Conservation (phyloP, 2,797 vertebrate genomes). For the Hydrolagus colliei region DNA sequence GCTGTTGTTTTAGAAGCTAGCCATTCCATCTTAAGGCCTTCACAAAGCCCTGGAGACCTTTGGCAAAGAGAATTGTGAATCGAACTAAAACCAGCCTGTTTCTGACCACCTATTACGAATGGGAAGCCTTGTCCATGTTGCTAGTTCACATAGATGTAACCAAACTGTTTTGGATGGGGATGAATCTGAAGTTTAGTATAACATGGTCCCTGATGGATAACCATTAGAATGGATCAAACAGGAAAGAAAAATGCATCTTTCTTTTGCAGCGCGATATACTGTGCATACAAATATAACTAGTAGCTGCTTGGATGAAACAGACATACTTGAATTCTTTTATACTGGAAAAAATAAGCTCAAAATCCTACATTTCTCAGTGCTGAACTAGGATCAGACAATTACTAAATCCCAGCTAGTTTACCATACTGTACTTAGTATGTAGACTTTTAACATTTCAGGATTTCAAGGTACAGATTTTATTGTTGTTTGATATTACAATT, state of each 20-base stretch:
- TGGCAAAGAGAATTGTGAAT: slow-evolving; percentile 1
- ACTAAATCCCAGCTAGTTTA: not conserved
- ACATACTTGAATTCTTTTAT: too few relatives aligned
- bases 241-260: not conserved
- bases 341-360: not conserved
- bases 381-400: not conserved
- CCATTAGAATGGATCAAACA: slow-evolving; percentile 44
- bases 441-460: too few relatives aligned
- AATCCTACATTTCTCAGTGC: not conserved
- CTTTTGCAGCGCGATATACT: not conserved
- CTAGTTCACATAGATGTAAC: slow-evolving; percentile 40
- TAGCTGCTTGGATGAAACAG: not conserved
- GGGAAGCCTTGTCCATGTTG: slow-evolving; percentile 32
- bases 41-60: slow-evolving; percentile 17
- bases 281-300: not conserved
- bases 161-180: slow-evolving; percentile 40
- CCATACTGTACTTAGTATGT: not conserved
- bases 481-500: too few relatives aligned
- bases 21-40: slow-evolving; percentile 31
- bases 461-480: too few relatives aligned
- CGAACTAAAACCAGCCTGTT: not conserved
- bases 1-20: slow-evolving; percentile 28
- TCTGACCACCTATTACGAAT: not conserved
- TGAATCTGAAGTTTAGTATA: slow-evolving; percentile 42
- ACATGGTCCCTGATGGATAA: slow-evolving; percentile 39